Evolutionary conservation across 2,113 vertebrate species (phyloP).

Genomic region (Bambusicola thoracicus): DNA sequence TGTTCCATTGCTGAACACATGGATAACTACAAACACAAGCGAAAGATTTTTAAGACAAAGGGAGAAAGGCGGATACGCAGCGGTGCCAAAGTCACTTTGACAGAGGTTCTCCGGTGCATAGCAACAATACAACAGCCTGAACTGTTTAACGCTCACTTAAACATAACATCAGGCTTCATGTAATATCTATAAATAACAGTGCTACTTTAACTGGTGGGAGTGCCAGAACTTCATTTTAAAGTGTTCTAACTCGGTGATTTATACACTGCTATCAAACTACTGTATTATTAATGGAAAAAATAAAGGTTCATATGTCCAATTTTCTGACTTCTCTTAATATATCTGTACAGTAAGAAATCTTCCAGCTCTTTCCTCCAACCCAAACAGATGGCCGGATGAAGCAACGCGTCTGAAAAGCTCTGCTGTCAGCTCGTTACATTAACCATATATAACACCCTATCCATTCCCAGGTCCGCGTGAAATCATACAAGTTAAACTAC

Average conservation of each 20-base stretch:
- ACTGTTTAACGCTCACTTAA: slow-evolving; percentile 74
- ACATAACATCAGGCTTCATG: slow-evolving; percentile 69
- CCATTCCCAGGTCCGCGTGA: slow-evolving; percentile 14
- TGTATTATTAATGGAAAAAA: slow-evolving; percentile 51
- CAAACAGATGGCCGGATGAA: slow-evolving; percentile 71
- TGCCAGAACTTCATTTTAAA: slow-evolving; percentile 61
- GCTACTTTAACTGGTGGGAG: slow-evolving; percentile 53
- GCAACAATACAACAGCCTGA: slow-evolving; percentile 68
- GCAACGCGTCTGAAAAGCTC: slow-evolving; percentile 23
- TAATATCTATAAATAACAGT: slow-evolving; percentile 74
- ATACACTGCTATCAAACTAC: slow-evolving; percentile 51
- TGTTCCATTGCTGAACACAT: slow-evolving; percentile 58
- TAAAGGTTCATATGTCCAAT: not conserved
- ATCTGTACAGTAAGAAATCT: slow-evolving; percentile 17
- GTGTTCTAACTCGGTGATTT: slow-evolving; percentile 48
- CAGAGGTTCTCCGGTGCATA: slow-evolving; percentile 56
- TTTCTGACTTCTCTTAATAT: slow-evolving; percentile 38
- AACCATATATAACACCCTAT: slow-evolving; percentile 34
- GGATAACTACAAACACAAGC: slow-evolving; percentile 60
- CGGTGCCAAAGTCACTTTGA: slow-evolving; percentile 44
- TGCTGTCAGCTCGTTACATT: slow-evolving; percentile 63
- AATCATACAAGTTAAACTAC: slow-evolving; percentile 52
- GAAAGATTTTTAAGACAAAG: slow-evolving; percentile 47
- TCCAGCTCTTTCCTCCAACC: slow-evolving; percentile 36
- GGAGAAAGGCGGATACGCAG: not conserved